Percentiles rank a stretch among this genome's conserved stretches.
Evolutionary conservation across 1,140 invertebrate genomes (phyloP).

Genomic region (Bombyx mori): DNA sequence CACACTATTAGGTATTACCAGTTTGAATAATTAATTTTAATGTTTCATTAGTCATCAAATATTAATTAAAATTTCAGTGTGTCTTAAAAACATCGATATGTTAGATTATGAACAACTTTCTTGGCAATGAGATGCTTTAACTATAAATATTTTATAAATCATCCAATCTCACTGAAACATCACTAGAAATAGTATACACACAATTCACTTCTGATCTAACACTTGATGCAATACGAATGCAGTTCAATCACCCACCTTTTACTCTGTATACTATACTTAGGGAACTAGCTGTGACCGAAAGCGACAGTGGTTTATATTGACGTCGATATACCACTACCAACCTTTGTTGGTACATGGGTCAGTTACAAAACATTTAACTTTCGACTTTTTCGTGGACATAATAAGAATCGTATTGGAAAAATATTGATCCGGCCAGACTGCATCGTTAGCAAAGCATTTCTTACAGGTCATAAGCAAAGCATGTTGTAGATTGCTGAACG

Average conservation of each 20-base stretch:
- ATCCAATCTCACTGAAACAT: background rate
- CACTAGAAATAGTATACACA: background rate
- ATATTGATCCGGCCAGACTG: background rate
- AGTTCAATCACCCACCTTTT: slow-evolving; percentile 63
- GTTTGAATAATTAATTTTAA: too few relatives aligned
- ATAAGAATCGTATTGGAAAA: slow-evolving; percentile 24
- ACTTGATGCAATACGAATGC: slow-evolving; percentile 19
- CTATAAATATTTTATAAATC: background rate
- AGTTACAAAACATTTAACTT: slow-evolving; percentile 31
- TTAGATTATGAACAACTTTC: too few relatives aligned
- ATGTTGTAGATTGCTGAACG: slow-evolving; percentile 30
- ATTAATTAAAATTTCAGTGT: too few relatives aligned
- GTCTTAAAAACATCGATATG: too few relatives aligned
- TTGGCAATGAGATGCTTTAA: background rate
- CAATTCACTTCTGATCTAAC: slow-evolving; percentile 13
- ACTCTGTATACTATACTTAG: slow-evolving; percentile 55
- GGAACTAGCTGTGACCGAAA: slow-evolving; percentile 61
- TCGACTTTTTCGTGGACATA: slow-evolving; percentile 26
- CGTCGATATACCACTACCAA: slow-evolving; percentile 50
- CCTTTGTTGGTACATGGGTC: slow-evolving; percentile 36
- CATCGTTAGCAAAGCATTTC: slow-evolving; percentile 21
- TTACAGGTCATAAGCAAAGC: slow-evolving; percentile 17
- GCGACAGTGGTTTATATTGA: slow-evolving; percentile 66
- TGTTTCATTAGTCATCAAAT: too few relatives aligned
- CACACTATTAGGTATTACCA: background rate